These are phyloP conservation scores for Gibbula magus DNA, from an alignment of 2,888 invertebrate species.

Conservation along the genomic window DNA sequence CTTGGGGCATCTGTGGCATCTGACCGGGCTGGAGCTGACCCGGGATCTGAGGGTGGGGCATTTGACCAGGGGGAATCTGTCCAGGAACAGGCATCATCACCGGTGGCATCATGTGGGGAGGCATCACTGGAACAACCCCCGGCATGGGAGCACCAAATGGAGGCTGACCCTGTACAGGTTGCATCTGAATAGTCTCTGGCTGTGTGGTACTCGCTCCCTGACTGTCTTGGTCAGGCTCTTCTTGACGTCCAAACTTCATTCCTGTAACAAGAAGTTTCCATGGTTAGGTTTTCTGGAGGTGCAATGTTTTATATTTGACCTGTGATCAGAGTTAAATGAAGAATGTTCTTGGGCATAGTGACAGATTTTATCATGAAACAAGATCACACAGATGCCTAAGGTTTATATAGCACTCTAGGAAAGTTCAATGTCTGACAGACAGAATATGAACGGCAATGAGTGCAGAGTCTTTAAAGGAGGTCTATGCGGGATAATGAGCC, in stretches of 20 bases:
- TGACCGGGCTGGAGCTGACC: slow-evolving; percentile 44
- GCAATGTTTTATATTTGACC: not conserved
- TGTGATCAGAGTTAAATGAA: not conserved
- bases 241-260: slow-evolving; percentile 25
- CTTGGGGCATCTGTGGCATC: slow-evolving; percentile 45
- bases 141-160: slow-evolving; percentile 12
- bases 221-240: slow-evolving; percentile 24
- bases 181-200: not conserved
- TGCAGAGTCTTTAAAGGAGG: too few species aligned
- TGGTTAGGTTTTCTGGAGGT: not conserved
- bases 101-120: slow-evolving; percentile 50
- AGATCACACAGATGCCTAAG: not conserved
- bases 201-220: slow-evolving; percentile 4
- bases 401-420: not conserved
- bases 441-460: too few species aligned
- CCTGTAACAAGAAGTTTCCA: slow-evolving; percentile 8
- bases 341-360: not conserved
- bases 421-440: too few species aligned
- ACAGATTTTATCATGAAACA: not conserved
- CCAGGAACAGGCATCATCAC: slow-evolving; percentile 60
- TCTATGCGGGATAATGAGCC: not conserved
- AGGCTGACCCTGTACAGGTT: not conserved
- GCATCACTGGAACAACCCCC: slow-evolving; percentile 43
- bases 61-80: slow-evolving; percentile 43
- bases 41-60: slow-evolving; percentile 30